phyloP scores from a whole-genome alignment of 2,113 vertebrate species.

The Trachemys scripta region DNA sequence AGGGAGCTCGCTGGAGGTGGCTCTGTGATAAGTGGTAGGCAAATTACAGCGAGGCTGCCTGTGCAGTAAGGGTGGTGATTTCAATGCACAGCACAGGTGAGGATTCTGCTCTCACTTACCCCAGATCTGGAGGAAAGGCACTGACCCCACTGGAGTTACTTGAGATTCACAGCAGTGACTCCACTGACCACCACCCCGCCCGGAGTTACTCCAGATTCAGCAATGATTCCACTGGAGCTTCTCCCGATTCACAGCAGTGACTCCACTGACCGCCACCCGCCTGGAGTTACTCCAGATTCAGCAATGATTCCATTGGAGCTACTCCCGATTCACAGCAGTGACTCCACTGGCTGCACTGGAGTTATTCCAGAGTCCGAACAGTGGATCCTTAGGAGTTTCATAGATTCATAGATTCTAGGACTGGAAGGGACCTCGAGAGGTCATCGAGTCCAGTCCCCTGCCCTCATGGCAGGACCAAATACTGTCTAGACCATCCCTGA shows the following conservation, averaged over 20 bases:
- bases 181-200: background rate
- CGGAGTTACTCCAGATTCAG: background rate
- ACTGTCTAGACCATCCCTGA: too few relatives aligned
- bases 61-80: background rate
- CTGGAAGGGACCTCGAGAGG: too few relatives aligned
- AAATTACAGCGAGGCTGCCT: background rate
- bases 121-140: background rate
- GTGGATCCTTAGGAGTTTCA: rapidly evolving
- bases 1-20: background rate
- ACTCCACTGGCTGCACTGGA: background rate
- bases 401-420: too few relatives aligned
- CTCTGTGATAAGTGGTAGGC: background rate
- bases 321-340: rapidly evolving
- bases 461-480: too few relatives aligned
- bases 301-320: rapidly evolving
- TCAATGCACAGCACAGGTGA: background rate
- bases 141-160: background rate
- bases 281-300: background rate
- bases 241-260: rapidly evolving
- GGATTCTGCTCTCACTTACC: background rate
- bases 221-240: background rate
- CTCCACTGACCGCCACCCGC: background rate
- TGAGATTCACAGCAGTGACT: background rate
- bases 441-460: too few relatives aligned
- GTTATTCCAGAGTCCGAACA: background rate